phyloP scores from a whole-genome alignment of 2,888 invertebrate species.

The Acleris laterana region DNA sequence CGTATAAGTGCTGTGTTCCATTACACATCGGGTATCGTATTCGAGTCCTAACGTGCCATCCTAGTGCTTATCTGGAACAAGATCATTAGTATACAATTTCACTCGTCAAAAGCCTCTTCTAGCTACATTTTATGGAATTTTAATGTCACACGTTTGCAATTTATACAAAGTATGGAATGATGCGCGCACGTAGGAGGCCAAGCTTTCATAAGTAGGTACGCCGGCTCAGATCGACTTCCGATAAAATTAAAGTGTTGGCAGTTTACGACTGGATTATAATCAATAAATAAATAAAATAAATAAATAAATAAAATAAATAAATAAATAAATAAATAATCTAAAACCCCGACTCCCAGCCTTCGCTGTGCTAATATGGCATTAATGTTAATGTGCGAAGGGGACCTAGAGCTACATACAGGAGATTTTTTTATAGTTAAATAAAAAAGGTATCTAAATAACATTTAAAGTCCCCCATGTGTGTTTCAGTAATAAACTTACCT shows the following conservation, averaged over 20 bases:
- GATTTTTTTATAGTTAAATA: too few relatives aligned
- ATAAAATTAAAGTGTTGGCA: conserved; percentile 1
- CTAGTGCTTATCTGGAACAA: conserved; percentile 46
- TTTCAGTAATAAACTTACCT: too few relatives aligned
- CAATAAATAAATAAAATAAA: too few relatives aligned
- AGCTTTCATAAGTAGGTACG: background rate
- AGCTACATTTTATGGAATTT: conserved; percentile 15
- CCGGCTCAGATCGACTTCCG: background rate
- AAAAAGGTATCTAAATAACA: too few relatives aligned
- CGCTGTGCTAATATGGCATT: too few relatives aligned
- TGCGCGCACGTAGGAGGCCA: background rate
- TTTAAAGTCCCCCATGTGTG: too few relatives aligned
- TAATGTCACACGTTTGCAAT: conserved; percentile 7
- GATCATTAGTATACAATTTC: conserved; percentile 54
- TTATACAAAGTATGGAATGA: conserved; percentile 3
- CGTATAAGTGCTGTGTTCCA: conserved; percentile 11
- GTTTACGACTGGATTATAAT: background rate
- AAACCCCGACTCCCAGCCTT: too few relatives aligned
- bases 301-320: too few relatives aligned
- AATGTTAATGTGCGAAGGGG: too few relatives aligned
- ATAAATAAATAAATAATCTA: too few relatives aligned
- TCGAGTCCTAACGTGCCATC: conserved; percentile 39
- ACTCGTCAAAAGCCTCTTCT: conserved; percentile 43
- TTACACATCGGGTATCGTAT: conserved; percentile 6
- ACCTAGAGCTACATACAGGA: too few relatives aligned